Percentiles rank a stretch among this genome's conserved stretches.
Evolutionary conservation across 1,140 invertebrate genomes (phyloP).

Genomic region (Camponotus vicinus): DNA sequence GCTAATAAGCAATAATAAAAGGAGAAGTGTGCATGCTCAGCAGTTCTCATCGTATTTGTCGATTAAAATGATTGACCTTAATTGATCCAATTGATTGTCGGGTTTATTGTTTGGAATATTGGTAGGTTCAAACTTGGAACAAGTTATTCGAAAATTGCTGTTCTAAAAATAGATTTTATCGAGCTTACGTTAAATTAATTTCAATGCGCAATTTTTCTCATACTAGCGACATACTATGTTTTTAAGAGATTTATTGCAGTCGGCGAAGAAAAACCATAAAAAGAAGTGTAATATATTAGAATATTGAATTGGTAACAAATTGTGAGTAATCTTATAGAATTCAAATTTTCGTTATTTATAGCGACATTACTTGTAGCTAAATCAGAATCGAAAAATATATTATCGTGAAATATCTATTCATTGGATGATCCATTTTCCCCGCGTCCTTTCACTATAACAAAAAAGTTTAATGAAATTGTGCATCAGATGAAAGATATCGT

Average conservation of each 20-base stretch:
- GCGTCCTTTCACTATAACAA: not conserved
- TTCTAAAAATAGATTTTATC: not conserved
- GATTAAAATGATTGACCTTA: constrained; percentile 23
- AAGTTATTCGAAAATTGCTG: not conserved
- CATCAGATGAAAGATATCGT: constrained; percentile 21
- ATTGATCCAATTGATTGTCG: constrained; percentile 29
- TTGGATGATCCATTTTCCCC: not conserved
- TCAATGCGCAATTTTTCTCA: not conserved
- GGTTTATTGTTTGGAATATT: not conserved
- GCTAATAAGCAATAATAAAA: constrained; percentile 2
- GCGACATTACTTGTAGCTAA: not conserved
- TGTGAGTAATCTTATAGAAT: not conserved
- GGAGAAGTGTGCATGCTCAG: not conserved
- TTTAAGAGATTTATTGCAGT: not conserved
- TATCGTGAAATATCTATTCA: not conserved
- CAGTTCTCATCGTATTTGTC: constrained; percentile 12
- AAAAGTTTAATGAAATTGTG: constrained; percentile 36
- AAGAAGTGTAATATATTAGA: not conserved
- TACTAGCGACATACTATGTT: not conserved
- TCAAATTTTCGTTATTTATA: not conserved
- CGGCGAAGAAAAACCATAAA: not conserved
- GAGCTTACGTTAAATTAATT: not conserved
- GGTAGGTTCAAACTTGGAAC: not conserved
- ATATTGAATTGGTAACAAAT: not conserved
- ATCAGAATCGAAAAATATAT: not conserved